phyloP scores from a whole-genome alignment of 2,113 vertebrate genomes.

The Tupaia tana region DNA sequence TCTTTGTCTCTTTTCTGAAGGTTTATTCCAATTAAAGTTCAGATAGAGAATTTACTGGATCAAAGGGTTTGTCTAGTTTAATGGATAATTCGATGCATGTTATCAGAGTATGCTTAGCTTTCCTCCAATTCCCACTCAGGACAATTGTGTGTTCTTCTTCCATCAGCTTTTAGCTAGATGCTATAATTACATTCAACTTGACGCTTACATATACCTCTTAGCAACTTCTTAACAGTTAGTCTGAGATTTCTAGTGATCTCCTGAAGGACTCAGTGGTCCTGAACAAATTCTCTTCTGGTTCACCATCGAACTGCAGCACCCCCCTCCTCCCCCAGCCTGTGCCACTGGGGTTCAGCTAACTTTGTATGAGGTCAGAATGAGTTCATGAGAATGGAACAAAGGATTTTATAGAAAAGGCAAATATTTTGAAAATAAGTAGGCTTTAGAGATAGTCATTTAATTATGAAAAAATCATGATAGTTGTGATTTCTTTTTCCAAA shows the following conservation, averaged over 20 bases:
- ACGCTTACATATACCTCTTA: not conserved
- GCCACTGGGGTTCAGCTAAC: too few species aligned
- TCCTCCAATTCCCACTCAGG: not conserved
- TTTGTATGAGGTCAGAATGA: not conserved
- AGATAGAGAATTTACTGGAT: not conserved
- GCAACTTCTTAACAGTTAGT: not conserved
- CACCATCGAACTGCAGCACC: too few species aligned
- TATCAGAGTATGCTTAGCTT: not conserved
- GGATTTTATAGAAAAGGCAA: conserved; percentile 14
- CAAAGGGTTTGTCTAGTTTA: not conserved
- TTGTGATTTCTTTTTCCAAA: not conserved
- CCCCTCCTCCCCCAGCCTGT: too few species aligned
- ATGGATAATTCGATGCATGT: not conserved
- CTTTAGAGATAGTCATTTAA: not conserved
- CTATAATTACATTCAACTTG: not conserved
- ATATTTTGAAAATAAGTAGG: conserved; percentile 18
- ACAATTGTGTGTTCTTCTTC: not conserved
- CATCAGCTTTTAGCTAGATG: not conserved
- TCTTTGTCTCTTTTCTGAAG: not conserved
- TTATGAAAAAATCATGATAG: not conserved
- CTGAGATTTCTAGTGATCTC: not conserved
- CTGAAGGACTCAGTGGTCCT: not conserved
- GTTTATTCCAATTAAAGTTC: conserved; percentile 15
- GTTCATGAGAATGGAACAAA: not conserved
- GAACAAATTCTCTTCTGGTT: not conserved